phyloP scores from a whole-genome alignment of 2,797 vertebrate species.

The Hippocampus kuda region DNA sequence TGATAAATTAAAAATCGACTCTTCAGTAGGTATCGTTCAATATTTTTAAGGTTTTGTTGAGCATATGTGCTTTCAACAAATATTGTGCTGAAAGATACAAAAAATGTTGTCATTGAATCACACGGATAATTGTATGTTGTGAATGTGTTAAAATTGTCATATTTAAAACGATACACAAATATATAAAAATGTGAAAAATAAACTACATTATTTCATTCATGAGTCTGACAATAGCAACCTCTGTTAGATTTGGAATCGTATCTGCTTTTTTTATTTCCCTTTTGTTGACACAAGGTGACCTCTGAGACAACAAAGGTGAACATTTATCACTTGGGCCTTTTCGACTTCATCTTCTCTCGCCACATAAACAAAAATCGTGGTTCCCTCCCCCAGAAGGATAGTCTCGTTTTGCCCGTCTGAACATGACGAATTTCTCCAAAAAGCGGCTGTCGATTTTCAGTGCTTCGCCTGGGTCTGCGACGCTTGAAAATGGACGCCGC shows the following conservation, averaged over 20 bases:
- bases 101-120: neutral
- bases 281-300: neutral
- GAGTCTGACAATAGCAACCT: neutral
- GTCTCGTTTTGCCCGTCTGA: neutral
- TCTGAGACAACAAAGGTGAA: neutral
- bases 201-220: neutral
- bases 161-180: neutral
- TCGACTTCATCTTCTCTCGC: neutral
- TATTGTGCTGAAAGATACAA: neutral
- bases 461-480: conserved; percentile 47
- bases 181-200: neutral
- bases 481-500: conserved; percentile 56
- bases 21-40: neutral
- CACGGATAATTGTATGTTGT: neutral
- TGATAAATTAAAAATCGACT: neutral
- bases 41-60: neutral
- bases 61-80: neutral
- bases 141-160: neutral
- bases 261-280: too few species aligned
- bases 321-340: neutral
- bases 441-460: conserved; percentile 19
- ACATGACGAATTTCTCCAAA: conserved; percentile 26
- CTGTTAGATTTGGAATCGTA: neutral
- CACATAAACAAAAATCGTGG: neutral
- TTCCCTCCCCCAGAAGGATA: neutral